Evolutionary conservation across 2,113 vertebrate species (phyloP).

Genomic region (Percopsis transmontana): DNA sequence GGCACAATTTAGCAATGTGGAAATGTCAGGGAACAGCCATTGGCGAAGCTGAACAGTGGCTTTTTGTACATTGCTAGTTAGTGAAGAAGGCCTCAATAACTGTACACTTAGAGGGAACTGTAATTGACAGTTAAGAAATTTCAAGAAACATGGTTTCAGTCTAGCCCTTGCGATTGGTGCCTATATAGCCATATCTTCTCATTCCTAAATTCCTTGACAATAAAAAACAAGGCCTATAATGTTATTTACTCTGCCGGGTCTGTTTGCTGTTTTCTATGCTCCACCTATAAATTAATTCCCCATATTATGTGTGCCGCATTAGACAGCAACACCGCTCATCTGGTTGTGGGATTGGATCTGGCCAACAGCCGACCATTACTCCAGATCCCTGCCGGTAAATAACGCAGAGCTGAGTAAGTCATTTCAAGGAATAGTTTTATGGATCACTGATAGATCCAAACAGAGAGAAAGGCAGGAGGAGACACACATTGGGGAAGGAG

Average conservation of each 20-base stretch:
- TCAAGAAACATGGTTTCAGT: too few relatives aligned
- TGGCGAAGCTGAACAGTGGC: constrained; percentile 22
- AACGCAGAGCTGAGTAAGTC: constrained; percentile 45
- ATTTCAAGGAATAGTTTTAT: constrained; percentile 36
- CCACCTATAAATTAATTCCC: constrained; percentile 54
- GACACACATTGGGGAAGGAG: not conserved
- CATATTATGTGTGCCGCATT: constrained; percentile 60
- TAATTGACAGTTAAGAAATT: too few relatives aligned
- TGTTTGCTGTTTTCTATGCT: constrained; percentile 58
- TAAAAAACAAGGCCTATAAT: too few relatives aligned
- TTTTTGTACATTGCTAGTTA: constrained; percentile 19
- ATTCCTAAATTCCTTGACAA: too few relatives aligned
- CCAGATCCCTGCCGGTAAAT: constrained; percentile 61
- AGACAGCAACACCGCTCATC: constrained; percentile 52
- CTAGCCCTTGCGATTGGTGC: too few relatives aligned
- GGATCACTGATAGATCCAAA: constrained; percentile 7
- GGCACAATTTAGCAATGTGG: constrained; percentile 27
- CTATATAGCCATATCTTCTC: too few relatives aligned
- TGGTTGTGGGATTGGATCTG: constrained; percentile 52
- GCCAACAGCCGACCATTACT: constrained; percentile 64
- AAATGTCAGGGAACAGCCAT: constrained; percentile 26
- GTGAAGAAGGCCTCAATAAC: not conserved
- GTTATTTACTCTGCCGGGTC: constrained; percentile 12
- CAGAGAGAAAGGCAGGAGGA: not conserved
- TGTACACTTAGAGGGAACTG: too few relatives aligned